Base-by-base conservation (phyloP, 2,888 invertebrate genomes). In the Agonopterix arenella region DNA sequence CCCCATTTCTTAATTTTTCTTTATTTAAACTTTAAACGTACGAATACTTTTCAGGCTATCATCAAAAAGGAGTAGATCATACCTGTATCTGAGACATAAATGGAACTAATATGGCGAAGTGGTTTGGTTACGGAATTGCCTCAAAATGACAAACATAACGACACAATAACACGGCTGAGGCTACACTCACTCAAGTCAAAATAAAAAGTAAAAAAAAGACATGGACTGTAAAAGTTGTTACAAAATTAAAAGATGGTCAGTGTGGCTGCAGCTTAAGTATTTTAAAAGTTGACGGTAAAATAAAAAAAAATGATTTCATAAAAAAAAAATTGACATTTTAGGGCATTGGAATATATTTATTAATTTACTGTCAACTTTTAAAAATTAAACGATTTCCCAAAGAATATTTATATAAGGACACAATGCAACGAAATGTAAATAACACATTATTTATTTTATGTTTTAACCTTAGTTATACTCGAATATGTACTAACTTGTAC, bases 61-160 rank as follows among this genome's bases (percentile, higher is more conserved):
- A 73, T 73, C 76, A 84, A 82, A 80, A 84, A 84, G 80, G 84
- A 84, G 70, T 83, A 80, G 73, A 63, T 68, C 68, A 64, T 66
- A 63, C 60, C 63, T 63, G 68, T 75, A 73, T 71, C 65, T 74
- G 66, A 66, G 61, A 67, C 70, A 64, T 71, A 76, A 73, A 40
- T n/a, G 54, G 68, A 73, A 67, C 28, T 28, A 7, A 28, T 5
- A 28, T 28, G 28, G 28, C 28, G 28, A 28, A 28, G 28, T 28
- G 28, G 71, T 60, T 52, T 58, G 67, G 68, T 65, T 62, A 51
- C 55, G 54, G 59, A 60, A 61, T 64, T 66, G 74, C 66, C 64
- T 64, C 66, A 68, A 55, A 61, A 58, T 63, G 54, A 58, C 61
- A 43, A 60, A 68, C 56, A 28, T 61, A 64, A 66, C 63, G 57